These are phyloP conservation scores for Tangara arthus DNA, from an alignment of 2,797 vertebrate genomes.

Conservation along the genomic window DNA sequence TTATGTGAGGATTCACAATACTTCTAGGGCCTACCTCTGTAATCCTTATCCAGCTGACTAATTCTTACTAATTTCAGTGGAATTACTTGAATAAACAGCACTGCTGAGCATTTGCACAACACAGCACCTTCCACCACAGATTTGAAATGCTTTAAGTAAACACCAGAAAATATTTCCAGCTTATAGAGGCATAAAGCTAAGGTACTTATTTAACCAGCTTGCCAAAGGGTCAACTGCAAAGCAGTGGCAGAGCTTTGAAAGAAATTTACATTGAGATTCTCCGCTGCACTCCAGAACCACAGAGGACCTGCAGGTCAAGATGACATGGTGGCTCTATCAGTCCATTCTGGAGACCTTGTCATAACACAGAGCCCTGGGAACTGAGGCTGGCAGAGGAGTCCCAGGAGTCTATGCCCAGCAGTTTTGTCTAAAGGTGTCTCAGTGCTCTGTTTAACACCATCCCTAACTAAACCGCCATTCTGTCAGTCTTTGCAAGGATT, in stretches of 20 bases:
- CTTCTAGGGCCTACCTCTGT: neutral
- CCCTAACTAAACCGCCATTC: neutral
- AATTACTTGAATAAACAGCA: conserved; percentile 58
- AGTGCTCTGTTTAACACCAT: neutral
- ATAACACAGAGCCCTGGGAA: neutral
- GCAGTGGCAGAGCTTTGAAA: neutral
- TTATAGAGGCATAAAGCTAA: neutral
- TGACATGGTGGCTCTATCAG: neutral
- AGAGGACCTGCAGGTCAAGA: neutral
- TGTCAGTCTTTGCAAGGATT: neutral
- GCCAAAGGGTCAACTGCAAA: conserved; percentile 1
- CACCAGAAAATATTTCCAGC: conserved; percentile 3
- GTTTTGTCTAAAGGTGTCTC: neutral
- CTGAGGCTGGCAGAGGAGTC: neutral
- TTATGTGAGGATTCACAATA: neutral
- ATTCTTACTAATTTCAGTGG: conserved; percentile 53
- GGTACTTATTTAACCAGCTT: neutral
- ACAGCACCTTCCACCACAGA: neutral
- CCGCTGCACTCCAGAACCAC: neutral
- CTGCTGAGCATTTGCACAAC: neutral
- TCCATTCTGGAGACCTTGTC: neutral
- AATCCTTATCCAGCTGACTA: conserved; percentile 50
- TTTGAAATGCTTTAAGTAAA: conserved; percentile 34
- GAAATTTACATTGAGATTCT: conserved; percentile 19
- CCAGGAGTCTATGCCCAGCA: neutral